Conservation (phyloP, 2,113 vertebrate genomes). For the Sterna hirundo region DNA sequence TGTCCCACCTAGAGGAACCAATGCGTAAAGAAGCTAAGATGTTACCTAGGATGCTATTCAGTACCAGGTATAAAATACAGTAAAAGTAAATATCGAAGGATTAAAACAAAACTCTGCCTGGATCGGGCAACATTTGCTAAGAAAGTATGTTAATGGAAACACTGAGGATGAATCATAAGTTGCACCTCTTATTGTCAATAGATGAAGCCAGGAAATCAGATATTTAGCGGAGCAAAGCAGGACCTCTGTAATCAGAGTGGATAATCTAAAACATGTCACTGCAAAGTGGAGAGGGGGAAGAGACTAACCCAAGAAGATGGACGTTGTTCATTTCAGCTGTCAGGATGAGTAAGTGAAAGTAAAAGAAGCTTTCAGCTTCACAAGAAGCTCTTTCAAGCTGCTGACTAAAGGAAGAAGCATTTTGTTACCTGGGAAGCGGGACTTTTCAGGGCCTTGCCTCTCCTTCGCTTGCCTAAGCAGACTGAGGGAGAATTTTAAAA, state of each 20-base stretch:
- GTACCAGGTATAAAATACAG: neutral
- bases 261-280: conserved; percentile 1
- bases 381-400: neutral
- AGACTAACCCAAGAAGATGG: neutral
- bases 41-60: neutral
- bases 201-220: neutral
- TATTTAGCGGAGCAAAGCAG: neutral
- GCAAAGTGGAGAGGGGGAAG: neutral
- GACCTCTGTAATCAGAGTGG: neutral
- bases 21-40: neutral
- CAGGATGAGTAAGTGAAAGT: conserved; percentile 9
- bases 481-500: neutral
- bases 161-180: neutral
- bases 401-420: neutral
- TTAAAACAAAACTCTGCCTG: neutral
- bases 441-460: neutral
- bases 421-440: neutral
- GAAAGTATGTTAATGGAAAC: neutral
- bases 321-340: neutral
- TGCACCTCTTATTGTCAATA: neutral
- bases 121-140: neutral
- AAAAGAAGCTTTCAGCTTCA: neutral
- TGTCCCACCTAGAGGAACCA: neutral
- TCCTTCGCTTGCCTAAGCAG: neutral
- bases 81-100: neutral